These are phyloP conservation scores for Malurus cyaneus DNA, from an alignment of 2,113 vertebrate genomes.

Conservation along the genomic window DNA sequence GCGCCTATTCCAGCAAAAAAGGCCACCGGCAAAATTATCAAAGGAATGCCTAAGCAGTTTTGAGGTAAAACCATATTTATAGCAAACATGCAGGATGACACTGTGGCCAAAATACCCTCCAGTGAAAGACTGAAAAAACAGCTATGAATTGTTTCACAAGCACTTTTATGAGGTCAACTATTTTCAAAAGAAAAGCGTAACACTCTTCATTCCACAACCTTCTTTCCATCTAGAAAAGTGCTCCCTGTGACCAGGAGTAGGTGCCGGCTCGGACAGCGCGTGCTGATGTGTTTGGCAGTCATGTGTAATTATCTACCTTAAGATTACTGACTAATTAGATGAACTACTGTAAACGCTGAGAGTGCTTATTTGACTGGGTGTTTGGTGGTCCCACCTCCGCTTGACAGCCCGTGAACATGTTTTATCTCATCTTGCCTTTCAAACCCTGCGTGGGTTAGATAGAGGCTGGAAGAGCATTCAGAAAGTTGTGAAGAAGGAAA, in stretches of 20 bases:
- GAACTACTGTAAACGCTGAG: conserved; percentile 50
- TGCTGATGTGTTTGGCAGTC: not conserved
- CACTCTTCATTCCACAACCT: not conserved
- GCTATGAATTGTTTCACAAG: not conserved
- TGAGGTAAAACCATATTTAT: no score
- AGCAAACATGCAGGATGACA: no score
- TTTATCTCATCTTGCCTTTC: conserved; percentile 60
- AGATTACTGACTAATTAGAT: conserved; percentile 53
- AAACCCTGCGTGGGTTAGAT: not conserved
- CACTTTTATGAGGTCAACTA: not conserved
- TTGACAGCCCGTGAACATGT: not conserved
- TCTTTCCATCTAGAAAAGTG: not conserved
- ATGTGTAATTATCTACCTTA: not conserved
- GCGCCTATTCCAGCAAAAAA: no score
- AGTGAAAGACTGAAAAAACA: not conserved
- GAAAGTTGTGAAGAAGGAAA: conserved; percentile 36
- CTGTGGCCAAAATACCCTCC: no score
- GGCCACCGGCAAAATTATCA: no score
- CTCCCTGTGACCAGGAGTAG: not conserved
- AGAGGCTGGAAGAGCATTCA: not conserved
- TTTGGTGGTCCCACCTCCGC: conserved; percentile 62
- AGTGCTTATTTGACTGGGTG: conserved; percentile 34
- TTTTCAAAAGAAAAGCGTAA: not conserved
- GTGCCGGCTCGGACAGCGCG: not conserved
- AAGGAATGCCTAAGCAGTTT: no score